Evolutionary conservation across 2,113 vertebrate species (phyloP), one percentile per base, ranked within the genome.

Genomic region (Dromaius novaehollandiae): DNA sequence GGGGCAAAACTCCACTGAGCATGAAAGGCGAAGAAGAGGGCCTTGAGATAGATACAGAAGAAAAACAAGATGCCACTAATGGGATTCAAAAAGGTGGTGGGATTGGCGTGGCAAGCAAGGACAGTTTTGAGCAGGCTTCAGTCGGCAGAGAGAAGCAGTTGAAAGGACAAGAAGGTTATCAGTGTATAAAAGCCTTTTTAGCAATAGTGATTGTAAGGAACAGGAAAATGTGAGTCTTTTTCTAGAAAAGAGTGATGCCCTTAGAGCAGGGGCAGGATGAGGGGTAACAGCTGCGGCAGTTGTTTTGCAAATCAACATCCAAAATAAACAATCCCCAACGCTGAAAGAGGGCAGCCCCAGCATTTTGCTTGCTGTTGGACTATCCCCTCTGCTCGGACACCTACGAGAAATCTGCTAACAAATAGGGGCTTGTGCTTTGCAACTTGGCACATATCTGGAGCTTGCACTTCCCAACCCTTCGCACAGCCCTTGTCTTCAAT

Each of bases 201-300:
- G 77, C 58, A 88, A 9, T 14, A 32, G 44, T 0, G 0, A 34
- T 25, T 42, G 36, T 22, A 84, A 56, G 20, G n/a, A 73, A 89
- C 0, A 0, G 32, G 24, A 14, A 18, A 87, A 69, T 1, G 3
- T 6, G n/a, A 55, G 34, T 1, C 25, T 9, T 21, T 8, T 68
- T 56, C 68, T 22, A 10, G 16, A 77, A 81, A 75, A 53, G 74
- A 38, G 30, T 61, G 73, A 80, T 50, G 44, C 24, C 20, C 32
- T 50, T 32, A 70, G 32, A 70, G 34, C 68, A 48, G 11, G 46
- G 21, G 19, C 42, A 70, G 32, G 68, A n/a, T n/a, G 30, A 30
- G 46, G 30, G 19, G 34, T 32, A 48, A 48, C 9, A n/a, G 24
- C 46, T 50, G 42, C 28, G 32, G 65, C 65, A 32, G 42, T 68